phyloP scores from a whole-genome alignment of 2,113 vertebrate species.

The Ciconia boyciana region DNA sequence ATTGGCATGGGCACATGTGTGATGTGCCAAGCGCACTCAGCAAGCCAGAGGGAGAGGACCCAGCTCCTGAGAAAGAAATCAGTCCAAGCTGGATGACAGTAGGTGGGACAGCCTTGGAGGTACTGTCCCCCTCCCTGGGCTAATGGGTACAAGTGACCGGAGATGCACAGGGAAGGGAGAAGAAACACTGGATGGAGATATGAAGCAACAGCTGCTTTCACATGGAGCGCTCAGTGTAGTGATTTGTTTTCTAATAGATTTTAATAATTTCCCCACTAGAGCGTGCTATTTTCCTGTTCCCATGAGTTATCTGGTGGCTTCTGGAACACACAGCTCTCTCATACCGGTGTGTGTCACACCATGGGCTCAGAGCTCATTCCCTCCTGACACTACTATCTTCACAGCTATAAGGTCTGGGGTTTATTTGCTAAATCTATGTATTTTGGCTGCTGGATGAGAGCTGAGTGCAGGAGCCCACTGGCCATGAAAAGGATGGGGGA shows the following conservation, averaged over 20 bases:
- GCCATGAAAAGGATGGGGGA: background rate
- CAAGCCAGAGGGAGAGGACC: background rate
- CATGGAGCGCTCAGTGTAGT: rapidly evolving
- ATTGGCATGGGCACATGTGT: rapidly evolving
- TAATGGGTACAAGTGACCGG: background rate
- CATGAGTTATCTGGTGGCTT: background rate
- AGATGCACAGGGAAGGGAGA: too few species aligned
- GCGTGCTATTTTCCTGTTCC: background rate
- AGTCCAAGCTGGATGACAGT: background rate
- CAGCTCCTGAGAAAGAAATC: background rate
- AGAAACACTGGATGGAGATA: background rate
- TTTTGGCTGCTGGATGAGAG: background rate
- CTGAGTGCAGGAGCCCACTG: background rate
- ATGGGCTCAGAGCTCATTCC: background rate
- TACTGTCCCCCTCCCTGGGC: background rate
- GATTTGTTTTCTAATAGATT: background rate
- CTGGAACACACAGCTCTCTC: background rate
- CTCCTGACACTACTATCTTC: background rate
- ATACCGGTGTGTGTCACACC: background rate
- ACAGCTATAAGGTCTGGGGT: background rate
- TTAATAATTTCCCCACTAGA: conserved; percentile 33
- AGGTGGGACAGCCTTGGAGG: background rate
- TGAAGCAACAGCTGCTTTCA: background rate
- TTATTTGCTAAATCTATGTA: background rate
- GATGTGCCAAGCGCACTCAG: background rate